Percentiles rank a stretch among this genome's conserved stretches.
These are phyloP conservation scores for Sitophilus oryzae DNA, from an alignment of 1,140 invertebrate genomes.

Conservation along the genomic window DNA sequence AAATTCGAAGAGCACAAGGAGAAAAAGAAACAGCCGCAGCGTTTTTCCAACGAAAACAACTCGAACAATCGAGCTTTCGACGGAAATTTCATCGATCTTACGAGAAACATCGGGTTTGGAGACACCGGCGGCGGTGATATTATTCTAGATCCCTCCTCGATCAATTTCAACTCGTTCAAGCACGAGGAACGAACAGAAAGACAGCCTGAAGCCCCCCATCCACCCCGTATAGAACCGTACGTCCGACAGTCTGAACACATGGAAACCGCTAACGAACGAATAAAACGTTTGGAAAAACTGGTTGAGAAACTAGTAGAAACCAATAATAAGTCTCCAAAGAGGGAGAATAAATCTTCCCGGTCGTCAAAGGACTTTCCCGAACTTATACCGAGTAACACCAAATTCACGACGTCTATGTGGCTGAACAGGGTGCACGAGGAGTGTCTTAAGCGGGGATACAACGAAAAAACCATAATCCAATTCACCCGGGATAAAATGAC, in stretches of 20 bases:
- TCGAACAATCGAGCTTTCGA: slow-evolving; percentile 4
- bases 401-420: slow-evolving; percentile 32
- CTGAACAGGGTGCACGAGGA: slow-evolving; percentile 29
- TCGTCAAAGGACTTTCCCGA: slow-evolving; percentile 9
- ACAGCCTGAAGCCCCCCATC: background rate
- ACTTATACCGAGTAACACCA: slow-evolving; percentile 22
- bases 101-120: background rate
- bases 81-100: background rate
- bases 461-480: slow-evolving; percentile 28
- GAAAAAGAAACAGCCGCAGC: background rate
- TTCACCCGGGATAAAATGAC: slow-evolving; percentile 29
- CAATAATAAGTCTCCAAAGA: slow-evolving; percentile 1
- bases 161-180: slow-evolving; percentile 6
- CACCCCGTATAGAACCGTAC: background rate
- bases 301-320: slow-evolving; percentile 29
- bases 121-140: background rate
- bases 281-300: slow-evolving; percentile 30
- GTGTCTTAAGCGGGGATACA: slow-evolving; percentile 25
- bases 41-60: background rate
- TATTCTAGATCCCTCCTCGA: slow-evolving; percentile 7
- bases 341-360: background rate
- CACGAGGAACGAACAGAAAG: background rate
- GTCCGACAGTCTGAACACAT: background rate
- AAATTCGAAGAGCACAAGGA: background rate
- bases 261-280: slow-evolving; percentile 16